Base-by-base conservation (phyloP, 2,797 vertebrate genomes). In the Avahi laniger region DNA sequence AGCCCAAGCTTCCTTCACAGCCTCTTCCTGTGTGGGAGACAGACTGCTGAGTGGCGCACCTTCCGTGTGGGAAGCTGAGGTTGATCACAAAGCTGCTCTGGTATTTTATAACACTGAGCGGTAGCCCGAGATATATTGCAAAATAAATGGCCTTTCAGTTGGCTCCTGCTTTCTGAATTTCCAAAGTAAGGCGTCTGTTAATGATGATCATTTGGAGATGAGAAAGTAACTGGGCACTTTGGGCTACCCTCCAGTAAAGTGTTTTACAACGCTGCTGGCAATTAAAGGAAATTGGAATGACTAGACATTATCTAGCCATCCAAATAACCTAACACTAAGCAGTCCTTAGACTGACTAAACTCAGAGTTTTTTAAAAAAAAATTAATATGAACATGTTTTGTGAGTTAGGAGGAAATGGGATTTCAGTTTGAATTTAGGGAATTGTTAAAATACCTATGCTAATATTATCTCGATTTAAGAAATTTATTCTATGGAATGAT, bases 401-500 rank as follows among this genome's bases (percentile, higher is more conserved):
- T 96, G 86, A 89, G 67, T 96, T 70, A 84, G 73, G 67, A 89
- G 61, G 73, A 97, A 96, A 89, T 92, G 15, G n/a, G 61, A 78
- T 92, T 96, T 96, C 61, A 78, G 14, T 80, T 75, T 93, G 69
- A 95, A 82, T 90, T 81, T 90, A 43, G 20, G 70, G 28, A 76
- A 91, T 94, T 94, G 78, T 97, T 97, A 92, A 93, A 97, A 93
- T 96, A 96, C 41, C 76, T 96, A 26, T 50, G 95, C 63, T 91
- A 97, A 80, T 95, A 59, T 85, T 93, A 96, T 88, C 65, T 73
- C 24, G 63, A 1, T 92, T 78, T 81, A 73, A 93, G 94, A 86
- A 95, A 88, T 89, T 75, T 18, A 76, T 67, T 15, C 59, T 95
- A 11, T 96, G 88, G 48, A 82, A 35, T 90, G 84, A 95, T 10